These are phyloP conservation scores for Lepidocolaptes lacrymiger DNA, from an alignment of 2,797 vertebrate genomes.

Conservation along the genomic window DNA sequence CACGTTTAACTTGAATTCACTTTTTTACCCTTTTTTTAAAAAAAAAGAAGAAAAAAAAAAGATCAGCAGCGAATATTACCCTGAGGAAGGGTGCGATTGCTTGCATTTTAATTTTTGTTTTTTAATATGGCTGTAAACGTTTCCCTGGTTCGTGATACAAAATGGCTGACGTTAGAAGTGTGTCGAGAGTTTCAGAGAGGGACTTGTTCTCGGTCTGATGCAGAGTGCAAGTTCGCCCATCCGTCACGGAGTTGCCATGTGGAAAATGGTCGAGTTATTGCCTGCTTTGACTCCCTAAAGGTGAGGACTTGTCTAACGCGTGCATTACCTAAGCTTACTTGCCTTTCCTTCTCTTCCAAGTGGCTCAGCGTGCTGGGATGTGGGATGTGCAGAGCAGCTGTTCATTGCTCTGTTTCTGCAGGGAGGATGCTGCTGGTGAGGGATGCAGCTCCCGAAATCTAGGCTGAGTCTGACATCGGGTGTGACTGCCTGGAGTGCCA, in stretches of 20 bases:
- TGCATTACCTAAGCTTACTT: constrained; percentile 22
- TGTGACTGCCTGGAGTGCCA: background rate
- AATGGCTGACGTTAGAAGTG: constrained; percentile 99
- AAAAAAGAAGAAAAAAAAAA: constrained; percentile 27
- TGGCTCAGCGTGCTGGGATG: background rate
- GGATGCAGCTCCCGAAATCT: background rate
- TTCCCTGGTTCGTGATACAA: constrained; percentile 95
- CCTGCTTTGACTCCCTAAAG: constrained; percentile 99
- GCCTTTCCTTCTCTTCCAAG: background rate
- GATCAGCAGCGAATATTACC: constrained; percentile 50
- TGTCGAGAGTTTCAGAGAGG: constrained; percentile 98
- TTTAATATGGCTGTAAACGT: constrained; percentile 90
- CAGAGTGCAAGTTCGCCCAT: constrained; percentile 98
- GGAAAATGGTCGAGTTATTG: constrained; percentile 97
- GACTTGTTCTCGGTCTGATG: constrained; percentile 93
- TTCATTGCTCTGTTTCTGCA: background rate
- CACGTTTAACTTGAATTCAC: constrained; percentile 76
- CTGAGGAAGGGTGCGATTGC: constrained; percentile 58
- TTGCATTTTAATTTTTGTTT: constrained; percentile 66
- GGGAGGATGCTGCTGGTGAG: background rate
- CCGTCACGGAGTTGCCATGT: constrained; percentile 96
- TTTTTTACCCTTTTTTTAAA: constrained; percentile 71
- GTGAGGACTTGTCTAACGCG: constrained; percentile 80
- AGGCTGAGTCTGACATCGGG: background rate
- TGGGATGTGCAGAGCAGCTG: background rate